phyloP scores from a whole-genome alignment of 2,888 invertebrate genomes.

The Thysanoteuthis rhombus region DNA sequence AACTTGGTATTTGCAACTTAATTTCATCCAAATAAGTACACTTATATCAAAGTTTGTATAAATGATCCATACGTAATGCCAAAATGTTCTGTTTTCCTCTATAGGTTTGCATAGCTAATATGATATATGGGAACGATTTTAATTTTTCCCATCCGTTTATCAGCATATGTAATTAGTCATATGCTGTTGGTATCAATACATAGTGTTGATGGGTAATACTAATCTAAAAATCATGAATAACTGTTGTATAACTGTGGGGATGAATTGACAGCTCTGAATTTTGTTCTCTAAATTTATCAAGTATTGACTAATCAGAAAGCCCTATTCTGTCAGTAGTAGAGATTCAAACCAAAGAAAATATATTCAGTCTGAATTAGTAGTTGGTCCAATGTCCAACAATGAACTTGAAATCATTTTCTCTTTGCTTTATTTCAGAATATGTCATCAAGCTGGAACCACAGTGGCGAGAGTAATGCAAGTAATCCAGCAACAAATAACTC shows the following conservation, averaged over 20 bases:
- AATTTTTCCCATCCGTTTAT: no score
- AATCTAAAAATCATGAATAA: neutral
- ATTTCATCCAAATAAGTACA: no score
- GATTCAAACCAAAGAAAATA: neutral
- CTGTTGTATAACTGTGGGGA: neutral
- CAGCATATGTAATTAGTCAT: neutral
- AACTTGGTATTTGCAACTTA: no score
- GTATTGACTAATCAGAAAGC: neutral
- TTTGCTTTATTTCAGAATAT: constrained; percentile 35
- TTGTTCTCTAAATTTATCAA: no score
- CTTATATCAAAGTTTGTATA: no score
- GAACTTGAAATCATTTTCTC: neutral
- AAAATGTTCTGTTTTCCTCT: no score
- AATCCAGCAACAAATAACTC: constrained; percentile 35
- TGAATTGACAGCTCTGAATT: no score
- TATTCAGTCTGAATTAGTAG: neutral
- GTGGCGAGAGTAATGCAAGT: constrained; percentile 40
- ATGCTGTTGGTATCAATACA: neutral
- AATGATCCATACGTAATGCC: no score
- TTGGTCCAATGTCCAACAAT: neutral
- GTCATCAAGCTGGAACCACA: constrained; percentile 56
- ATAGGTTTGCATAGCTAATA: no score
- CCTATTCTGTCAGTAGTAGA: neutral
- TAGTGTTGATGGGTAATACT: neutral
- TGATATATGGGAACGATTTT: no score